These are phyloP conservation scores for Drosophila sp. DNA, from an alignment of 1,140 invertebrate species.

Conservation along the genomic window DNA sequence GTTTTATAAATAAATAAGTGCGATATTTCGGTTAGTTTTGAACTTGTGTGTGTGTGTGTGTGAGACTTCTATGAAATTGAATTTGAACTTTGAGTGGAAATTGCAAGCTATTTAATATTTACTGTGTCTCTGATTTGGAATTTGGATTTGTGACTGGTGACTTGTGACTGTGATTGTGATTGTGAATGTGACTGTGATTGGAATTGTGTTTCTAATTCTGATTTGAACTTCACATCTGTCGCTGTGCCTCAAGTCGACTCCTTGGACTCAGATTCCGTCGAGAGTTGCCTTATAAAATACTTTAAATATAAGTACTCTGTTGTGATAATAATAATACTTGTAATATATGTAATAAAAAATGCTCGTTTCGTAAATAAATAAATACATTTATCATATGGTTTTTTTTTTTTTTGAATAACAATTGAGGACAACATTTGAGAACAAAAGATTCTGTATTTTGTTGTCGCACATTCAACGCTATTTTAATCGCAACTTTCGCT, in stretches of 20 bases:
- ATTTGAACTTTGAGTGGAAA: constrained; percentile 22
- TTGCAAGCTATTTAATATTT: constrained; percentile 64
- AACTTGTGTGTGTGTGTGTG: constrained; percentile 2
- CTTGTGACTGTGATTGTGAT: constrained; percentile 45
- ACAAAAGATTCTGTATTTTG: constrained; percentile 78
- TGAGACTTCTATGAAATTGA: constrained; percentile 14
- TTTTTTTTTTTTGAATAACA: constrained; percentile 63
- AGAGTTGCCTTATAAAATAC: constrained; percentile 38
- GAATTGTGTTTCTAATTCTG: constrained; percentile 20
- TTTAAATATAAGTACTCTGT: constrained; percentile 15
- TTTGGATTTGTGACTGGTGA: constrained; percentile 1
- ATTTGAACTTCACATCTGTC: constrained; percentile 62
- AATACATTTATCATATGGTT: constrained; percentile 69
- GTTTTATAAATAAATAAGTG: constrained; percentile 15
- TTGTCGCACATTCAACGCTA: constrained; percentile 53
- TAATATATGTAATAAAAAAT: constrained; percentile 48
- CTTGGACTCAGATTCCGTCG: constrained; percentile 22
- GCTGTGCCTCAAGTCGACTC: constrained; percentile 42
- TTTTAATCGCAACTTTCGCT: constrained; percentile 7
- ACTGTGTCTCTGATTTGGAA: constrained; percentile 16
- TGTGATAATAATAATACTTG: constrained; percentile 40
- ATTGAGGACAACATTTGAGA: constrained; percentile 81
- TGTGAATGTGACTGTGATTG: constrained; percentile 55
- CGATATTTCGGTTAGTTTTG: constrained; percentile 1
- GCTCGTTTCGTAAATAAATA: constrained; percentile 61